A percentile compares a stretch with the other conserved stretches of the same genome.
Evolutionary conservation across 1,140 invertebrate species (phyloP).

Genomic region (Ceratina calcarata): DNA sequence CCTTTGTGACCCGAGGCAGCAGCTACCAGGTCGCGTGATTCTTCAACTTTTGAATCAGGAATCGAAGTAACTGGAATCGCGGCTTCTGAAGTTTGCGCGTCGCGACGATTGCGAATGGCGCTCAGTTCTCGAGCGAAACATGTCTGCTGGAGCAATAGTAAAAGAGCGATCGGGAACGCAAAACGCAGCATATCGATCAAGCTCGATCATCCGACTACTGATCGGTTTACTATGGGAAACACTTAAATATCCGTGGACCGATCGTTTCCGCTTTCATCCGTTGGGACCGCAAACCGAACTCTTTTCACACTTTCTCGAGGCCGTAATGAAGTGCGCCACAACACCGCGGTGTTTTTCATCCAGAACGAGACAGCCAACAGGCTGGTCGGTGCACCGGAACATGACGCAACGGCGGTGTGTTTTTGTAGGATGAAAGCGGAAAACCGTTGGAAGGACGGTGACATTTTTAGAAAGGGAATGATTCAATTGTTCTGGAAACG

Average conservation of each 20-base stretch:
- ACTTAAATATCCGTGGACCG: conserved; percentile 62
- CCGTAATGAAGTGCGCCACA: conserved; percentile 24
- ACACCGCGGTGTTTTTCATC: conserved; percentile 1
- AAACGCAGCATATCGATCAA: conserved; percentile 48
- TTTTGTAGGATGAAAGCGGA: neutral
- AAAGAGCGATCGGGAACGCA: conserved; percentile 2
- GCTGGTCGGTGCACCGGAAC: neutral
- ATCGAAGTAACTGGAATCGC: neutral
- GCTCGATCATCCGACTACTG: conserved; percentile 56
- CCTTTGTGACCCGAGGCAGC: conserved; percentile 74
- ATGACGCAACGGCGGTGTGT: conserved; percentile 2
- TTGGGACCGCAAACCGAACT: conserved; percentile 35
- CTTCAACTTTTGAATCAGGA: neutral
- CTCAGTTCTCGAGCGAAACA: conserved; percentile 24
- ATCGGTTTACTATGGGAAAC: conserved; percentile 37
- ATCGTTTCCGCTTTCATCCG: conserved; percentile 58
- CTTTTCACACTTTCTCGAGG: conserved; percentile 58
- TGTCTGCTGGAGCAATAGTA: conserved; percentile 21
- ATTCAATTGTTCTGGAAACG: neutral
- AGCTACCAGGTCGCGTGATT: conserved; percentile 19
- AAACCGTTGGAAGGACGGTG: neutral
- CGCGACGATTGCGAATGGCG: neutral
- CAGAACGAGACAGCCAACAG: neutral
- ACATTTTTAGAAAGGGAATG: neutral
- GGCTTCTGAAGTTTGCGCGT: neutral